phyloP scores from a whole-genome alignment of 2,888 invertebrate genomes.

The Chrysotoxum bicinctum region DNA sequence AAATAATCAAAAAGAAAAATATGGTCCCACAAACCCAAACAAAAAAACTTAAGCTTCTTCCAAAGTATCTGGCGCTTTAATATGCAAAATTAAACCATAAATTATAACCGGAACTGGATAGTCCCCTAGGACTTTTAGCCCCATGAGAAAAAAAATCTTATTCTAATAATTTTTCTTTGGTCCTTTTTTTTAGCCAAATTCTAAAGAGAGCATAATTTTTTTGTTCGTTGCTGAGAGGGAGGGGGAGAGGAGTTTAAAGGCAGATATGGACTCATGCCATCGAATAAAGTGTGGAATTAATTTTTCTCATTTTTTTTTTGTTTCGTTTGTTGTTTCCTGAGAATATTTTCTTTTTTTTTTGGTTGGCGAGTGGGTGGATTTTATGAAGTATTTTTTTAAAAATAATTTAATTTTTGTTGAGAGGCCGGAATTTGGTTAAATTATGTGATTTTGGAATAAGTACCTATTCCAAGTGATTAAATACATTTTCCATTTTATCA shows the following conservation, averaged over 20 bases:
- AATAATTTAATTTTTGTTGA: slow-evolving; percentile 1
- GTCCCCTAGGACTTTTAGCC: slow-evolving; percentile 48
- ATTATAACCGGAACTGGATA: slow-evolving; percentile 66
- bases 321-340: not conserved
- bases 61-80: slow-evolving; percentile 54
- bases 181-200: slow-evolving; percentile 8
- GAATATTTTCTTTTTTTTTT: not conserved
- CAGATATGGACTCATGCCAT: slow-evolving; percentile 11
- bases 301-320: not conserved
- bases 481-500: not conserved
- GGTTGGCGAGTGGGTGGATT: not conserved
- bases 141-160: not conserved
- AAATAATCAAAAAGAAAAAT: not conserved
- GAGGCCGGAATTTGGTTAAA: not conserved
- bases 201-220: not conserved
- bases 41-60: slow-evolving; percentile 54
- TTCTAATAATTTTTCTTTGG: slow-evolving; percentile 13
- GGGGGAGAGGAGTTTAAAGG: too few species aligned
- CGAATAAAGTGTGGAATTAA: slow-evolving; percentile 14
- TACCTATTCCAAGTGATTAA: not conserved
- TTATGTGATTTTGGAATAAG: not conserved
- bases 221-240: not conserved
- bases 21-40: not conserved
- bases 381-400: not conserved
- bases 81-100: slow-evolving; percentile 69